A percentile compares a stretch with the other conserved stretches of the same genome.
phyloP scores from a whole-genome alignment of 2,888 invertebrate genomes.

The Stenodera caucasica region DNA sequence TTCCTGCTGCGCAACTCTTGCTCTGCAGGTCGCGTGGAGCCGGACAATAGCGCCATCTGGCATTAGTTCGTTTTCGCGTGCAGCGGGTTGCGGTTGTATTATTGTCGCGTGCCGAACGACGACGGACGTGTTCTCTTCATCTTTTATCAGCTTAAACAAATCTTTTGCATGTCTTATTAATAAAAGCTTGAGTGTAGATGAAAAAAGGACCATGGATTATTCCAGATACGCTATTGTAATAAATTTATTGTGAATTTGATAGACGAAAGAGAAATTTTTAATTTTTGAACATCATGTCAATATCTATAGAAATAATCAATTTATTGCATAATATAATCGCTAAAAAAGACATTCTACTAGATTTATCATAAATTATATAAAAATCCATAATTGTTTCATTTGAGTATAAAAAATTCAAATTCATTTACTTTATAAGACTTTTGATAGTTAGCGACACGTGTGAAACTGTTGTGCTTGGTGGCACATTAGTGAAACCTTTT shows the following conservation, averaged over 20 bases:
- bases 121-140: constrained; percentile 15
- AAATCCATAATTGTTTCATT: background rate
- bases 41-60: constrained; percentile 44
- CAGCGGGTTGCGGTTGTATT: constrained; percentile 40
- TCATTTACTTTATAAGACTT: background rate
- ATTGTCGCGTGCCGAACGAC: constrained; percentile 30
- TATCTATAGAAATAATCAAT: background rate
- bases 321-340: background rate
- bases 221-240: background rate
- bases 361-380: background rate
- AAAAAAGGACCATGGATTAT: background rate
- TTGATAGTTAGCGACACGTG: constrained; percentile 11
- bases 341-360: background rate
- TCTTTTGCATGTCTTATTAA: background rate
- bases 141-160: background rate
- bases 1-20: constrained; percentile 42
- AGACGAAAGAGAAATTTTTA: background rate
- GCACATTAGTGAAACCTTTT: constrained; percentile 10
- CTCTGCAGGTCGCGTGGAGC: constrained; percentile 40
- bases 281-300: background rate
- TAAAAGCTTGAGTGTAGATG: background rate
- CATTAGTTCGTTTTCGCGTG: constrained; percentile 40
- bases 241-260: background rate
- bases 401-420: background rate
- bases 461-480: constrained; percentile 9